Percentiles rank a stretch among this genome's conserved stretches.
Evolutionary conservation across 2,797 vertebrate genomes (phyloP).

Genomic region (Cuculus canorus): DNA sequence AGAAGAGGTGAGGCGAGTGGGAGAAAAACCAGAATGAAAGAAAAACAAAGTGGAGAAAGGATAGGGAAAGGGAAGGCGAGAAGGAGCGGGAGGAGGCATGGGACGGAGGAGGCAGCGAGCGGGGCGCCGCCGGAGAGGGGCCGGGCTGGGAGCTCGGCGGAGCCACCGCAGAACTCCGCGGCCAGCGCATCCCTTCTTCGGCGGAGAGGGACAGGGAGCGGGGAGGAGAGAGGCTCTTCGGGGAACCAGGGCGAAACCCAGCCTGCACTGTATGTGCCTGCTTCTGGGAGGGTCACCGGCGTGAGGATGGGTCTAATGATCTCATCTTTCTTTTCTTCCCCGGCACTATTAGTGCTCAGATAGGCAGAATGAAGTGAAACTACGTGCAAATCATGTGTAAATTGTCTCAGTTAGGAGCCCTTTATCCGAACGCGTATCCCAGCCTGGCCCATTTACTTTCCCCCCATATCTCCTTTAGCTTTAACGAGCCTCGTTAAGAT

Average conservation of each 20-base stretch:
- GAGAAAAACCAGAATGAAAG: constrained; percentile 32
- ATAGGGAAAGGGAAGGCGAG: constrained; percentile 34
- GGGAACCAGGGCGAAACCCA: not conserved
- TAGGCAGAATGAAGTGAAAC: constrained; percentile 81
- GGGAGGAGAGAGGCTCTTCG: not conserved
- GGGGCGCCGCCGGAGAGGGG: not conserved
- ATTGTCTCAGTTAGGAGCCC: constrained; percentile 80
- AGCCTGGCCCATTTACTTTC: constrained; percentile 83
- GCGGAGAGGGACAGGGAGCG: not conserved
- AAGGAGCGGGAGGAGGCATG: not conserved
- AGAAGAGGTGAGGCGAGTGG: constrained; percentile 44
- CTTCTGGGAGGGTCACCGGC: constrained; percentile 63
- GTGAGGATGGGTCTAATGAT: constrained; percentile 78
- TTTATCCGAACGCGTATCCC: constrained; percentile 81
- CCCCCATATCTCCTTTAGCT: constrained; percentile 87
- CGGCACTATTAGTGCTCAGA: constrained; percentile 79
- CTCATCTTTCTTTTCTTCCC: constrained; percentile 78
- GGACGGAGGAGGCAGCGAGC: not conserved
- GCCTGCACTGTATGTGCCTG: constrained; percentile 22
- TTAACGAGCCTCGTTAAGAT: constrained; percentile 90
- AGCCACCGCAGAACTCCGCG: not conserved
- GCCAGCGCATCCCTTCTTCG: not conserved
- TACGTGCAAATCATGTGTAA: constrained; percentile 83
- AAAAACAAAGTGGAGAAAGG: constrained; percentile 37
- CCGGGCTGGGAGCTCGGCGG: not conserved